Conservation (phyloP, 2,113 vertebrate species). For the Cacatua alba region DNA sequence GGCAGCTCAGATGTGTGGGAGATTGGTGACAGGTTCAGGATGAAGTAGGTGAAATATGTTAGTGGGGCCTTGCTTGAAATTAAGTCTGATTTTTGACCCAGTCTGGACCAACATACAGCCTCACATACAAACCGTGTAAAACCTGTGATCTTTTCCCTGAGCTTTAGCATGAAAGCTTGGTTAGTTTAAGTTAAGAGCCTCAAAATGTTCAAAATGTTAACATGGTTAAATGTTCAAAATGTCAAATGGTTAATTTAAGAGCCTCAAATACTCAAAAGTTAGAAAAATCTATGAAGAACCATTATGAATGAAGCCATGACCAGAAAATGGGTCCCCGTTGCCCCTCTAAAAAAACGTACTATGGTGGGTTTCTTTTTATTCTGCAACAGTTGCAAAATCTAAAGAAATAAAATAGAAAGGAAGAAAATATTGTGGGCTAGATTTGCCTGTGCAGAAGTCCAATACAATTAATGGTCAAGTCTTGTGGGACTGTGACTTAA, state of each 20-base stretch:
- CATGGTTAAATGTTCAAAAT: not conserved
- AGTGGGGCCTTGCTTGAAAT: not conserved
- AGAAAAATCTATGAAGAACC: not conserved
- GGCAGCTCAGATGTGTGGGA: not conserved
- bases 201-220: not conserved
- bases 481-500: not conserved
- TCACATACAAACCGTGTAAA: not conserved
- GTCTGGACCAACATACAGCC: not conserved
- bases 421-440: not conserved
- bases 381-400: not conserved
- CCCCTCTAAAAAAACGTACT: not conserved
- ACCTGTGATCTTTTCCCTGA: not conserved
- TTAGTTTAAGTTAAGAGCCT: not conserved
- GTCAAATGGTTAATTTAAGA: not conserved
- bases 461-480: not conserved
- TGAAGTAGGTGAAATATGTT: not conserved
- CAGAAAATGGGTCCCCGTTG: not conserved
- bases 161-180: not conserved
- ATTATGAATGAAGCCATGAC: not conserved
- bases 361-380: rapidly evolving
- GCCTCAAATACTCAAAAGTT: not conserved
- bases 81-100: not conserved
- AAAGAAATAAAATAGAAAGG: not conserved
- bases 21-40: not conserved
- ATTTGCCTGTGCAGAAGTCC: not conserved